phyloP scores from a whole-genome alignment of 2,113 vertebrate species.

The Daphoenositta chrysoptera region DNA sequence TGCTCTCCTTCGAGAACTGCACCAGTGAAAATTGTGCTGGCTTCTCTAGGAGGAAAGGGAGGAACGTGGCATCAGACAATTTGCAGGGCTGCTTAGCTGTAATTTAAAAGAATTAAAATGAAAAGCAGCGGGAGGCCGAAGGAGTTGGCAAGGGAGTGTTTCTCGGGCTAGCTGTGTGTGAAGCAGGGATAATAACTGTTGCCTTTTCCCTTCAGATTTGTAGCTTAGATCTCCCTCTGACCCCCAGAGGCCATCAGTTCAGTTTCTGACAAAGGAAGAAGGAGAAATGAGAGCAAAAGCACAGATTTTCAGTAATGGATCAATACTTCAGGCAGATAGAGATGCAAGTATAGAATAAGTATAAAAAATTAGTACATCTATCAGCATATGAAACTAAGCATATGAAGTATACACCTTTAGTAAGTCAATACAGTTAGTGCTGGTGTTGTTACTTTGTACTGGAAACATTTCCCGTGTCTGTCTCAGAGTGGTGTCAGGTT shows the following conservation, averaged over 20 bases:
- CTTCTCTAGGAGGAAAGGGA: background rate
- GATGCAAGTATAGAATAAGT: background rate
- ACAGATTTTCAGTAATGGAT: background rate
- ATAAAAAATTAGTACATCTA: background rate
- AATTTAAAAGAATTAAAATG: constrained; percentile 20
- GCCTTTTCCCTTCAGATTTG: background rate
- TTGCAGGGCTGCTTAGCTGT: background rate
- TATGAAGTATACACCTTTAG: background rate
- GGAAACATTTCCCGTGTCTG: background rate
- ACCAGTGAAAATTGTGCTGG: background rate
- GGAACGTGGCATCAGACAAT: background rate
- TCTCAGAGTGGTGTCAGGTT: background rate
- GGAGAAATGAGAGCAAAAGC: background rate
- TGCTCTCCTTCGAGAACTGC: background rate
- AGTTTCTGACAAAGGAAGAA: background rate
- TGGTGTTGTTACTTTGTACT: background rate
- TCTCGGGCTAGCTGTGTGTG: background rate
- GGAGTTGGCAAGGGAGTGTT: background rate
- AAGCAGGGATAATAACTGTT: background rate
- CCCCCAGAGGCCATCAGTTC: background rate
- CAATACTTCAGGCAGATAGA: background rate
- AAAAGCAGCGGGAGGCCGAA: background rate
- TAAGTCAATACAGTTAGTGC: background rate
- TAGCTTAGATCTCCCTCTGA: background rate
- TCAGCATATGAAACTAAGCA: background rate